Conservation (phyloP, 2,888 invertebrate species). For the Alentia gelatinosa region DNA sequence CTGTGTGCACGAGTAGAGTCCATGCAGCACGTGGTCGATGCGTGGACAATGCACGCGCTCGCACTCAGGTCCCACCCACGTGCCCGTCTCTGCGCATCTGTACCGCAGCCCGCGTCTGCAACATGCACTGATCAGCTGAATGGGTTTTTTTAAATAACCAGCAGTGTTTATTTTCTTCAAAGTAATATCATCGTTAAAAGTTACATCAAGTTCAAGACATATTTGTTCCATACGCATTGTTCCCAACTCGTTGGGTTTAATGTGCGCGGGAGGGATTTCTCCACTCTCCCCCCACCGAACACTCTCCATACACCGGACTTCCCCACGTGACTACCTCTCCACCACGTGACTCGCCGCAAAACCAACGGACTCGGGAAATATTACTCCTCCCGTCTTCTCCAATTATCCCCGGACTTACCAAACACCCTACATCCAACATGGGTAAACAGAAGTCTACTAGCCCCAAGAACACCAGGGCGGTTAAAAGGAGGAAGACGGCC, state of each 20-base stretch:
- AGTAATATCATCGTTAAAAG: neutral
- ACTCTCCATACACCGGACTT: no score
- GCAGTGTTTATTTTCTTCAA: neutral
- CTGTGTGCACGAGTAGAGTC: conserved; percentile 72
- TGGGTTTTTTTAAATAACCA: neutral
- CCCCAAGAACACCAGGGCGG: no score
- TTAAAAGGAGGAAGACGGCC: no score
- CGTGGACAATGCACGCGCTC: conserved; percentile 68
- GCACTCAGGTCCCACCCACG: conserved; percentile 71
- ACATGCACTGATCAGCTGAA: neutral
- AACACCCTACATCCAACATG: no score
- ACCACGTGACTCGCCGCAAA: no score
- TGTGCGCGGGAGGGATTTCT: no score
- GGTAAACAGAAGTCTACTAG: no score
- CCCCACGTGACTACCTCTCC: no score
- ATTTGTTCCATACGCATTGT: neutral
- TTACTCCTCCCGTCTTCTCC: no score
- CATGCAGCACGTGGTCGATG: conserved; percentile 67
- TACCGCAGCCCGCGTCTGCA: neutral
- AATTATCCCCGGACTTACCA: no score
- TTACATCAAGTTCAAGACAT: neutral
- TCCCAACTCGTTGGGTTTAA: no score
- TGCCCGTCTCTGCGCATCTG: conserved; percentile 69
- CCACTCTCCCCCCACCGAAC: neutral
- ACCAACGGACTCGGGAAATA: no score